Conservation (phyloP, 2,797 vertebrate genomes). For the Anguilla anguilla region DNA sequence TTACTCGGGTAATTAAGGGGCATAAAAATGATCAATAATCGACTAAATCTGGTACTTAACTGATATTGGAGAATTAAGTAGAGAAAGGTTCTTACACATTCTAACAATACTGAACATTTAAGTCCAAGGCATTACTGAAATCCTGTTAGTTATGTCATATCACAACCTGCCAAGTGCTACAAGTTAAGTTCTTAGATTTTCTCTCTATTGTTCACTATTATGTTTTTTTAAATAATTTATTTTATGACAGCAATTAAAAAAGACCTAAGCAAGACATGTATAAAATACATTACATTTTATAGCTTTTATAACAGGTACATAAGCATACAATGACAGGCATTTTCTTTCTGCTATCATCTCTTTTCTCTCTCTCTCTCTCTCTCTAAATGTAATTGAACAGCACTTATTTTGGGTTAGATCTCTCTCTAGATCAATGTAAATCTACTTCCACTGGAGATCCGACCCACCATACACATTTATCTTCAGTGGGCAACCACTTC, state of each 20-base stretch:
- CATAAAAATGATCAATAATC: neutral
- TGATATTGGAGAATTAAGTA: neutral
- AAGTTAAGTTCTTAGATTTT: too few relatives aligned
- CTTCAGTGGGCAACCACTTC: slow-evolving; percentile 51
- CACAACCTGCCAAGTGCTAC: too few relatives aligned
- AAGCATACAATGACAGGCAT: too few relatives aligned
- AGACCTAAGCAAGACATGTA: too few relatives aligned
- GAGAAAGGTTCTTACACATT: neutral
- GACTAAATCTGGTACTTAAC: neutral
- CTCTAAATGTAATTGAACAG: slow-evolving; percentile 31
- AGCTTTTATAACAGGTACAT: too few relatives aligned
- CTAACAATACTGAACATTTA: slow-evolving; percentile 22
- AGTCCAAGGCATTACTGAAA: neutral
- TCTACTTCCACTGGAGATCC: slow-evolving; percentile 54
- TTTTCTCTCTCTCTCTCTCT: slow-evolving; percentile 14
- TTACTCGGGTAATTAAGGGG: neutral
- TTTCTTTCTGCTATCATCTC: too few relatives aligned
- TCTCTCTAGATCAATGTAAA: slow-evolving; percentile 62
- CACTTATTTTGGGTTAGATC: slow-evolving; percentile 7
- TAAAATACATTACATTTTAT: too few relatives aligned
- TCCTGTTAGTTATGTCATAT: too few relatives aligned
- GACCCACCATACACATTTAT: slow-evolving; percentile 38
- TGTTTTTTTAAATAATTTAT: too few relatives aligned
- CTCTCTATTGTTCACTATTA: too few relatives aligned
- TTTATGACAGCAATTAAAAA: too few relatives aligned